Conservation (phyloP, 2,113 vertebrate genomes). For the Struthidea cinerea region DNA sequence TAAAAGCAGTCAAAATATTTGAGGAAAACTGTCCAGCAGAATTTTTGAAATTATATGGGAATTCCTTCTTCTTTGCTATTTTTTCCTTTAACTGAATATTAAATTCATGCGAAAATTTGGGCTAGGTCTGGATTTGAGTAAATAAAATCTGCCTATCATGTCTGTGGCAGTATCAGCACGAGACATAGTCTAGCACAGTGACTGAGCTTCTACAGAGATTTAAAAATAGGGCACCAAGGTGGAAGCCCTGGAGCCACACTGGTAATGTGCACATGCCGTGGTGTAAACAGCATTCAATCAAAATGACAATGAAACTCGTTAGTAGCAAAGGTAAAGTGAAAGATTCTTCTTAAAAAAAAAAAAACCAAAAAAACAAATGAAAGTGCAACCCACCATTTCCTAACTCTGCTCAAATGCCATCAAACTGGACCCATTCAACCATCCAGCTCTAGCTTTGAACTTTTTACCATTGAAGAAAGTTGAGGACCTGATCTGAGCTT, state of each 20-base stretch:
- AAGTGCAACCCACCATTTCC: neutral
- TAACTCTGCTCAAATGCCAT: neutral
- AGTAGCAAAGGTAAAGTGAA: neutral
- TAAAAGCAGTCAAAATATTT: neutral
- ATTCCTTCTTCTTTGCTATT: neutral
- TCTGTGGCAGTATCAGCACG: neutral
- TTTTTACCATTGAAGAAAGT: neutral
- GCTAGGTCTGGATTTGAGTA: neutral
- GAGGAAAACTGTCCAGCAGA: neutral
- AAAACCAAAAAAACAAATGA: no score
- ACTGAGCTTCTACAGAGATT: neutral
- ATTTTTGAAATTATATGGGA: neutral
- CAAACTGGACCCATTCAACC: neutral
- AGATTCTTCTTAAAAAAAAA: neutral
- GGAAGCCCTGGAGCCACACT: neutral
- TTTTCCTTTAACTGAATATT: neutral
- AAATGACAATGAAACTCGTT: neutral
- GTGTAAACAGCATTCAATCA: neutral
- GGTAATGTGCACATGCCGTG: neutral
- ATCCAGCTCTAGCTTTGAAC: neutral
- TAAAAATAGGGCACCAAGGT: neutral
- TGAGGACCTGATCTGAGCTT: neutral
- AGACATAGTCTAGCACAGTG: neutral
- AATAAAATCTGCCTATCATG: neutral
- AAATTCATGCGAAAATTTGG: neutral